These are phyloP conservation scores for Sebastes oblongus DNA, from an alignment of 2,797 vertebrate genomes.

Conservation along the genomic window DNA sequence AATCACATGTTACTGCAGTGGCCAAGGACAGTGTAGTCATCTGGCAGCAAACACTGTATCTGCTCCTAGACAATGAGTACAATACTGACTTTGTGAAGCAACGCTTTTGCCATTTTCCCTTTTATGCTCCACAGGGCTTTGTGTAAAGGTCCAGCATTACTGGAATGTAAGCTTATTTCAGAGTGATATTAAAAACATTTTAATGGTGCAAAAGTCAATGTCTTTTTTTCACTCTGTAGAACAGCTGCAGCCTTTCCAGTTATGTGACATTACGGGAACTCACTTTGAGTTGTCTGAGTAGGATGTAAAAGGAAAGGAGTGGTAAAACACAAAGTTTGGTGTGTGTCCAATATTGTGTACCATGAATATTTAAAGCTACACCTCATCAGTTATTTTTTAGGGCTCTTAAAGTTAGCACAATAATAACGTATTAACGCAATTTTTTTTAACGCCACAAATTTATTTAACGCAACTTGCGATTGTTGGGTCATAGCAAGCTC, in stretches of 20 bases:
- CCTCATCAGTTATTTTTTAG: background rate
- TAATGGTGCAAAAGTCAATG: slow-evolving; percentile 14
- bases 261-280: background rate
- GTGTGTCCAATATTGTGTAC: background rate
- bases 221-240: background rate
- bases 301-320: background rate
- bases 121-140: slow-evolving; percentile 38
- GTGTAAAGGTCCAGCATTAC: slow-evolving; percentile 54
- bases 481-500: too few species aligned
- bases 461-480: too few species aligned
- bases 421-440: too few species aligned
- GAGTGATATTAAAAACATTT: slow-evolving; percentile 20
- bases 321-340: background rate
- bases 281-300: background rate
- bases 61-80: slow-evolving; percentile 28
- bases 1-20: slow-evolving; percentile 5
- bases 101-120: slow-evolving; percentile 55
- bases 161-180: slow-evolving; percentile 51
- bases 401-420: too few species aligned
- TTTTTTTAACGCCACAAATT: too few species aligned
- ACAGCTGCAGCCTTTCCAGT: background rate
- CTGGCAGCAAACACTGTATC: slow-evolving; percentile 18
- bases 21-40: slow-evolving; percentile 25
- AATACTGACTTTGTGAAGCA: slow-evolving; percentile 53
- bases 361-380: background rate